Conservation (phyloP, 2,113 vertebrate genomes). For the Anser brachyrhynchus region DNA sequence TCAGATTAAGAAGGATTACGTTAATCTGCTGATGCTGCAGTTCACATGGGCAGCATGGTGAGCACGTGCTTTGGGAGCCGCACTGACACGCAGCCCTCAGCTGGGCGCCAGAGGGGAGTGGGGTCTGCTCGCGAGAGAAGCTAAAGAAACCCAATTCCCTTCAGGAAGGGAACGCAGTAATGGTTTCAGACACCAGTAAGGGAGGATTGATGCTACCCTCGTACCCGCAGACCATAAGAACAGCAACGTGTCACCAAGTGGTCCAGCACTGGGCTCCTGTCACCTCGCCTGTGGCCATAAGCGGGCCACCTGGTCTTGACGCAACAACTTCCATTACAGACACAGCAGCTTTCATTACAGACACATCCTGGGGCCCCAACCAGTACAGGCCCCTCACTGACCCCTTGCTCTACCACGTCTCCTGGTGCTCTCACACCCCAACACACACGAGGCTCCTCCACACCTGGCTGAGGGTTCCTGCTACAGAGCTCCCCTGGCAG, state of each 20-base stretch:
- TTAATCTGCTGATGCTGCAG: not conserved
- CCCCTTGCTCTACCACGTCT: no score
- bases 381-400: no score
- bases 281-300: not conserved
- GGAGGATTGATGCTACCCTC: no score
- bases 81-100: fast-evolving
- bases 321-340: not conserved
- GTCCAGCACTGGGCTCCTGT: not conserved
- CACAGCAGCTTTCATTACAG: not conserved
- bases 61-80: not conserved
- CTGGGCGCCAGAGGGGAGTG: no score
- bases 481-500: no score
- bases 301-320: not conserved
- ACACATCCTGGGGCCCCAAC: not conserved
- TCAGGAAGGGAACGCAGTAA: not conserved
- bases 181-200: fast-evolving
- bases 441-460: no score
- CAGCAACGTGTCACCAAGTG: no score
- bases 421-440: no score
- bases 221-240: not conserved
- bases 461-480: no score
- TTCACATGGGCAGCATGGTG: not conserved
- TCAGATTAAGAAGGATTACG: not conserved
- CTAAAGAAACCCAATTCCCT: not conserved
- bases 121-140: not conserved